Conservation (phyloP, 1,140 invertebrate genomes). For the Bombus pyrosoma region DNA sequence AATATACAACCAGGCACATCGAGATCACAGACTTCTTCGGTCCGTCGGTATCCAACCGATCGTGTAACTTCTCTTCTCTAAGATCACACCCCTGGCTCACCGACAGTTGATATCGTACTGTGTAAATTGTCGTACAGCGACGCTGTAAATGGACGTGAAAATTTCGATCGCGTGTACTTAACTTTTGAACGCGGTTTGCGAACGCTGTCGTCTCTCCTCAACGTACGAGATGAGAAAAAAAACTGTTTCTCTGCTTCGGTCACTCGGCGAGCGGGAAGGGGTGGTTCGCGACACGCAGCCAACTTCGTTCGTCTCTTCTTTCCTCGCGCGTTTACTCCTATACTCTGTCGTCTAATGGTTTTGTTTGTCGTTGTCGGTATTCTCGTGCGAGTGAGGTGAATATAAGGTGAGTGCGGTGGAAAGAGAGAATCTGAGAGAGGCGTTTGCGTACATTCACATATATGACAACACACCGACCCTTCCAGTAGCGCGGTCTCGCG, state of each 20-base stretch:
- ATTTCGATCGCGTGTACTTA: not conserved
- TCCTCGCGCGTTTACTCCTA: not conserved
- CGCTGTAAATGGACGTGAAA: not conserved
- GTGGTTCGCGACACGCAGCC: slow-evolving; percentile 24
- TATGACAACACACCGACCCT: slow-evolving; percentile 67
- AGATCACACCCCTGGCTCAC: not conserved
- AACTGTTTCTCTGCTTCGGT: not conserved
- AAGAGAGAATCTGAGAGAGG: slow-evolving; percentile 41
- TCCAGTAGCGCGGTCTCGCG: slow-evolving; percentile 81
- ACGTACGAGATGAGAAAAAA: not conserved
- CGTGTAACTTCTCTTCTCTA: slow-evolving; percentile 27
- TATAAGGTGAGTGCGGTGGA: slow-evolving; percentile 17
- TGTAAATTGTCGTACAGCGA: not conserved
- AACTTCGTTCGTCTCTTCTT: slow-evolving; percentile 25
- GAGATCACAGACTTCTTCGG: slow-evolving; percentile 64
- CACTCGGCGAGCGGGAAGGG: slow-evolving; percentile 31
- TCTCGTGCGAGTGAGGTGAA: slow-evolving; percentile 25
- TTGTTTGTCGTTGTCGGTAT: slow-evolving; percentile 12
- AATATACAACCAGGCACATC: slow-evolving; percentile 66
- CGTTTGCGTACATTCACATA: slow-evolving; percentile 56
- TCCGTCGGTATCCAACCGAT: slow-evolving; percentile 57
- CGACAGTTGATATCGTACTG: not conserved
- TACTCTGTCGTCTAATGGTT: not conserved
- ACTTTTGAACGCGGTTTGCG: not conserved
- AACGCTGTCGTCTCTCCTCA: not conserved